Evolutionary conservation across 2,888 invertebrate genomes (phyloP).

Genomic region (Ophonus ardosiacus): DNA sequence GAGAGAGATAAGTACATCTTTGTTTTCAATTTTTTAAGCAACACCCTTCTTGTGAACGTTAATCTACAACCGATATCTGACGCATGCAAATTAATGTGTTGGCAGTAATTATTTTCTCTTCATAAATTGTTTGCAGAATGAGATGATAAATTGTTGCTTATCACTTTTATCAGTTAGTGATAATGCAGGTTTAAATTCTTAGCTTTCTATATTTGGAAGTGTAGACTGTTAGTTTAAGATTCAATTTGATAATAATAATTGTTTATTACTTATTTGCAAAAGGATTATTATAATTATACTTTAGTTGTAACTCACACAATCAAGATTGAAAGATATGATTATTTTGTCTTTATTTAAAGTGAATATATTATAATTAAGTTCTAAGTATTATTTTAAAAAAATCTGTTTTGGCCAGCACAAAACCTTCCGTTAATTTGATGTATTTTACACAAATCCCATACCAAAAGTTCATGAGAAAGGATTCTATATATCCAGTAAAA

Average conservation of each 20-base stretch:
- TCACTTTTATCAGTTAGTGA: conserved; percentile 15
- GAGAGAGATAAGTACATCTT: neutral
- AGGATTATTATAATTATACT: neutral
- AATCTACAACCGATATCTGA: conserved; percentile 60
- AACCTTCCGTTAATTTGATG: too few species aligned
- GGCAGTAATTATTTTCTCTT: conserved; percentile 62
- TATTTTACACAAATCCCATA: too few species aligned
- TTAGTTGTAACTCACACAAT: neutral
- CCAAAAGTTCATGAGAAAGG: too few species aligned
- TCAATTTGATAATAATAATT: neutral
- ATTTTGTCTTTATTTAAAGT: too few species aligned
- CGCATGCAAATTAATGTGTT: conserved; percentile 60
- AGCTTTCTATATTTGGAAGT: neutral
- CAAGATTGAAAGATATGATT: too few species aligned
- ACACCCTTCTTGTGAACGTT: conserved; percentile 29
- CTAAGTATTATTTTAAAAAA: too few species aligned
- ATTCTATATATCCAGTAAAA: too few species aligned
- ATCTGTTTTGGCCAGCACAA: too few species aligned
- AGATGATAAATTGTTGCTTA: conserved; percentile 36
- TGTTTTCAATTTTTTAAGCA: conserved; percentile 19
- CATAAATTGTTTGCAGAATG: conserved; percentile 54
- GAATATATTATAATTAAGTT: too few species aligned
- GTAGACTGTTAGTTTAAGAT: neutral
- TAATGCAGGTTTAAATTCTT: conserved; percentile 28
- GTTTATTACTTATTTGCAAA: neutral